Percentiles rank a stretch among this genome's conserved stretches.
Conservation (phyloP, 53 echinoderm and acorn worm genomes). For the Temnopleurus reevesii region DNA sequence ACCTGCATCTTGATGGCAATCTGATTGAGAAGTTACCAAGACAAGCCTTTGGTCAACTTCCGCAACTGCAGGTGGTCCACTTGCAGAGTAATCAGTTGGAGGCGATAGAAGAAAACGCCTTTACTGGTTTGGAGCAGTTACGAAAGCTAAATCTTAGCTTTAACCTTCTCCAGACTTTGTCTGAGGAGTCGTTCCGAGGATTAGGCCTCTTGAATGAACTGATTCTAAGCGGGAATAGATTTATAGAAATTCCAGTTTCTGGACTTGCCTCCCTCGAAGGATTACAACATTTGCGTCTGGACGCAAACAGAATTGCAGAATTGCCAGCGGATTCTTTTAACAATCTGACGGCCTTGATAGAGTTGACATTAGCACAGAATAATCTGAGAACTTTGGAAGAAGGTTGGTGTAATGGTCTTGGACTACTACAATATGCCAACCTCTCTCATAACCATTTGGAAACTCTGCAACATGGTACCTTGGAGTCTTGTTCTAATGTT, state of each 20-base stretch:
- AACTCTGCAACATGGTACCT: neutral
- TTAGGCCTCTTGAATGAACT: neutral
- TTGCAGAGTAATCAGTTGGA: neutral
- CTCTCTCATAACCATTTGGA: constrained; percentile 5
- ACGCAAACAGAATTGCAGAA: neutral
- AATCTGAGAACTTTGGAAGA: neutral
- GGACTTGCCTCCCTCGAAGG: neutral
- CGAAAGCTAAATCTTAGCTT: neutral
- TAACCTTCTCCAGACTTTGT: neutral
- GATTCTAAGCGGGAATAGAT: neutral
- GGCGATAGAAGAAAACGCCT: neutral
- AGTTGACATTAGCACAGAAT: neutral
- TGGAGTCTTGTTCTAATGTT: neutral
- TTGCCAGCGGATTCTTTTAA: neutral
- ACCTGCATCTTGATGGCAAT: constrained; percentile 27
- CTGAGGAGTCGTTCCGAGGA: neutral
- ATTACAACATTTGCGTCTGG: constrained; percentile 18
- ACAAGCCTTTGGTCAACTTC: neutral
- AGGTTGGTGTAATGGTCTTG: constrained; percentile 15
- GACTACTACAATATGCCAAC: neutral
- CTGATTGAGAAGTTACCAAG: neutral
- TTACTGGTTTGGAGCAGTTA: neutral
- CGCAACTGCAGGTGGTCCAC: neutral
- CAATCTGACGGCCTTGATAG: constrained; percentile 8
- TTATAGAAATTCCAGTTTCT: neutral